phyloP scores from a whole-genome alignment of 2,113 vertebrate genomes.

The Onychorhynchus coronatus region DNA sequence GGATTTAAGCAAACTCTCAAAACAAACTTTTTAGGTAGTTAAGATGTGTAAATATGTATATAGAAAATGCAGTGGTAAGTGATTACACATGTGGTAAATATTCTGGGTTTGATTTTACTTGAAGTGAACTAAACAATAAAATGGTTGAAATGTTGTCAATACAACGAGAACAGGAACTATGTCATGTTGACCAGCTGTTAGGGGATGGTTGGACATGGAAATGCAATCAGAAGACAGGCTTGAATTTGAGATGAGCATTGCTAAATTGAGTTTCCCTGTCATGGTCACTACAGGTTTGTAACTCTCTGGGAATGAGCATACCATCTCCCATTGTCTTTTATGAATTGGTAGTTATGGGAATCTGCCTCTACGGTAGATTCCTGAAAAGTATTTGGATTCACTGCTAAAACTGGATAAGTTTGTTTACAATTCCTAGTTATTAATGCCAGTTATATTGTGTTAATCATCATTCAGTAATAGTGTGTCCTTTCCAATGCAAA shows the following conservation, averaged over 20 bases:
- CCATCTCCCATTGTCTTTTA: not conserved
- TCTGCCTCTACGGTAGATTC: not conserved
- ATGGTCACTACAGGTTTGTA: not conserved
- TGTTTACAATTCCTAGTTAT: not conserved
- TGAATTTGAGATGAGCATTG: not conserved
- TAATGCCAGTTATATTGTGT: not conserved
- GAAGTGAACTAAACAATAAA: not conserved
- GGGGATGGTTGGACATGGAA: not conserved
- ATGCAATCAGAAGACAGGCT: not conserved
- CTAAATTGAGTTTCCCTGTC: not conserved
- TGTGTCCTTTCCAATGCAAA: not conserved
- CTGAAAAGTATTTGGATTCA: not conserved
- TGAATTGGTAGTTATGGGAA: not conserved
- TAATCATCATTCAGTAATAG: not conserved
- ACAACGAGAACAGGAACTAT: not conserved
- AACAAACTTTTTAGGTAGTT: conserved; percentile 36
- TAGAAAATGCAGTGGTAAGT: not conserved
- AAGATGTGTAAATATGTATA: not conserved
- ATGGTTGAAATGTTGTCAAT: not conserved
- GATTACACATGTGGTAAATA: not conserved
- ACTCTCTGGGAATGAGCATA: not conserved
- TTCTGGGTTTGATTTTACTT: conserved; percentile 12
- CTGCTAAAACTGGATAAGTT: not conserved
- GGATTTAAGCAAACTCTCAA: conserved; percentile 25
- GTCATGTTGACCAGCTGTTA: not conserved